Base-by-base conservation (phyloP, 1,140 invertebrate genomes). In the Ganaspis sp. region DNA sequence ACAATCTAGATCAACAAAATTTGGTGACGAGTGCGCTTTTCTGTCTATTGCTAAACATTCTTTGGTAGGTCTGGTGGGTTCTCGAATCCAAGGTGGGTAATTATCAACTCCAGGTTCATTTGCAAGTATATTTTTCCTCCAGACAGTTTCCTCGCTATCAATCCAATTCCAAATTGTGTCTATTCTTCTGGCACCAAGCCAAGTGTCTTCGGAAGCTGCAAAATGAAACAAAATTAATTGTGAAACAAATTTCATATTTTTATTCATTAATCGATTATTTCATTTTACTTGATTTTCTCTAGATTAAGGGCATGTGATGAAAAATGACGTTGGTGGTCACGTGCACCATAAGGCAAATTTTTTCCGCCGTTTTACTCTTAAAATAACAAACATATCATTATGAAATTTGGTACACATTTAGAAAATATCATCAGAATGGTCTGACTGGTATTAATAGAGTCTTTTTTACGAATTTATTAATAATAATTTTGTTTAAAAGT, bases 1-100 rank as follows among this genome's bases (percentile, higher is more conserved):
- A 64, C 85, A 87, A 58, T 86, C 84, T 8, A 85, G 74, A 69
- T 87, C 82, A 29, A 86, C 54, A 38, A 87, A 87, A 72, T 81
- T 85, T 1, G 84, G 81, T 54, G 80, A 15, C 4, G 77, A 77
- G 70, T 86, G 81, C 21, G 71, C 73, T 9, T 64, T 70, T 19
- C 81, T 72, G 49, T 84, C 81, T 9, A 86, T 81, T 12, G 80
- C 81, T 29, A 87, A 73, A 73, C 86, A 87, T 42, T 85, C 83
- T 74, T 85, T 84, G 0, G 75, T 80, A n/a, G 81, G 77, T 76
- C 82, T 74, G 2, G 17, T 72, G 5, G 84, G 84, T 45, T 78
- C 70, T 45, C 80, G 76, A 69, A 58, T 79, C 85, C 85, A 86
- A 2, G 85, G 85, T 38, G 85, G 84, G 75, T 81, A 85, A 72